Evolutionary conservation across 2,113 vertebrate genomes (phyloP), one percentile per base, ranked within the genome.

Genomic region (Saccopteryx bilineata): DNA sequence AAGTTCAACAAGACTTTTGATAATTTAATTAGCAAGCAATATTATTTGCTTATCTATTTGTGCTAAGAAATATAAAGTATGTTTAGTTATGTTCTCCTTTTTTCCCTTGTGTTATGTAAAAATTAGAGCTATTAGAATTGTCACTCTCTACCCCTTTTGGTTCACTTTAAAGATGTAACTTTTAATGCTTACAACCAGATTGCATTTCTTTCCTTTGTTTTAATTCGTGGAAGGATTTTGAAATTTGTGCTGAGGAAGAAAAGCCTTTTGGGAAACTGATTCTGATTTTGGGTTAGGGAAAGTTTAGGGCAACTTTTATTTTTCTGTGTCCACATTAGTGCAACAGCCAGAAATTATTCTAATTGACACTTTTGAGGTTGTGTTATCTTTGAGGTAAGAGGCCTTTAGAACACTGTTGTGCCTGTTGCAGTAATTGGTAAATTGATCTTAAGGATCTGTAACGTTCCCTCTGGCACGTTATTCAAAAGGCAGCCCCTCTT

Each of bases 311-410:
- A 60, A 31, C 74, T 69, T 96, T 95, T 80, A 60, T 78, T 93
- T 96, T 63, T 60, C 74, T 76, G 18, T 92, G 56, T 80, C 24
- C 87, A 54, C 33, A 31, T 85, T 83, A 72, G 21, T 87, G 28
- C 63, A 84, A 46, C 12, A 79, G 48, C 81, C 48, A 84, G 48
- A 90, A 96, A 66, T 74, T 91, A 33, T 72, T 92, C 89, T 97
- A 87, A 94, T 83, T 97, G 96, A 7, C 63, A 87, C 33, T 63
- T 93, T 74, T 76, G 81, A 96, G 89, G 18, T n/a, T 56, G 81
- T 90, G 87, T 96, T 97, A 66, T 94, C 39, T 97, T 96, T 84
- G 83, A 91, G 94, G 11, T 50, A 9, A 93, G 87, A 96, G 82
- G 52, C 72, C 54, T 87, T 90, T 87, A 0, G 0, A 80, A 93